phyloP scores from a whole-genome alignment of 2,113 vertebrate genomes.

The Lophius piscatorius region DNA sequence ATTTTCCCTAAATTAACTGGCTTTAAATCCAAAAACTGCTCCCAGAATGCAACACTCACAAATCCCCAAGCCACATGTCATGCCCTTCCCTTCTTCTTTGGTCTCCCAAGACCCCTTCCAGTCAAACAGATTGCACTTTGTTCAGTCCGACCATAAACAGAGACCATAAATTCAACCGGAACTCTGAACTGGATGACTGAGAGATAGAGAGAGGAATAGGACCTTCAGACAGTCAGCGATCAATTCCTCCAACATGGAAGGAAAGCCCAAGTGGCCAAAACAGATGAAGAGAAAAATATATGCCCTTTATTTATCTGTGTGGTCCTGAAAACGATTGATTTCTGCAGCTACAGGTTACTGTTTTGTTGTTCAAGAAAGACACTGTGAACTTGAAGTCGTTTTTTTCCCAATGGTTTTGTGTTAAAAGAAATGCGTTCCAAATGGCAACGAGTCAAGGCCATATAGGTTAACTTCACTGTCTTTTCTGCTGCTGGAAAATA shows the following conservation, averaged over 20 bases:
- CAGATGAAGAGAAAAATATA: slow-evolving; percentile 3
- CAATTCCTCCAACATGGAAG: slow-evolving; percentile 73
- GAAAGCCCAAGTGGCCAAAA: slow-evolving; percentile 31
- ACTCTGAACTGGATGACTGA: slow-evolving; percentile 68
- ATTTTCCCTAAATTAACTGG: neutral
- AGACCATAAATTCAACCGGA: slow-evolving; percentile 73
- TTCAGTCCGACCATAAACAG: slow-evolving; percentile 69
- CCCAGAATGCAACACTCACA: slow-evolving; percentile 6
- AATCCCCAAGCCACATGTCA: neutral
- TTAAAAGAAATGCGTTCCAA: slow-evolving; percentile 13
- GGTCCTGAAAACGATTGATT: slow-evolving; percentile 36
- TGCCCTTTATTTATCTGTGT: slow-evolving; percentile 7
- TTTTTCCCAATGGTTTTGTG: neutral
- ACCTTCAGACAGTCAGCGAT: slow-evolving; percentile 74
- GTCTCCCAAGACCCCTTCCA: slow-evolving; percentile 56
- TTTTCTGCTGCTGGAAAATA: neutral
- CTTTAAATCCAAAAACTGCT: neutral
- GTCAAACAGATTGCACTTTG: slow-evolving; percentile 75
- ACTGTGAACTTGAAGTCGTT: neutral
- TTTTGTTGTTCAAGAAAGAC: no score
- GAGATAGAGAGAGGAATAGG: slow-evolving; percentile 35
- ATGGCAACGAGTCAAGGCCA: neutral
- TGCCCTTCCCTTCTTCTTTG: slow-evolving; percentile 37
- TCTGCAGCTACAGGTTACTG: no score
- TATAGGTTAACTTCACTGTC: neutral